Percentiles rank a stretch among this genome's conserved stretches.
Conservation (phyloP, 1,140 invertebrate genomes). For the Hyles euphorbiae region DNA sequence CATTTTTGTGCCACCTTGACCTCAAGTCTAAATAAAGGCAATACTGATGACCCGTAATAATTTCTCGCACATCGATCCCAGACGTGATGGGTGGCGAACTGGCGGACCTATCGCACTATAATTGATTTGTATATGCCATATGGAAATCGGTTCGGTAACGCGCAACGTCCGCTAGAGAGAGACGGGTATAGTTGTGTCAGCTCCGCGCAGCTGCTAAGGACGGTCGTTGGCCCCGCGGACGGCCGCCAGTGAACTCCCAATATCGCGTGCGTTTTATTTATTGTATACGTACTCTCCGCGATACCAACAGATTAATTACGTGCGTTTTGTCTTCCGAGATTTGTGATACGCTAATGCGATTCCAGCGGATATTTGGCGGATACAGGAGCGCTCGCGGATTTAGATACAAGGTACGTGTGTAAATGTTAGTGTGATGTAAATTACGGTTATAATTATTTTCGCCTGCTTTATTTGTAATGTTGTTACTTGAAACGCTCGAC, state of each 20-base stretch:
- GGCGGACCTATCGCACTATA: background rate
- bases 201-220: constrained; percentile 62
- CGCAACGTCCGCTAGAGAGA: constrained; percentile 48
- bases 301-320: constrained; percentile 38
- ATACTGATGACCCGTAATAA: too few species aligned
- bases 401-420: background rate
- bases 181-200: constrained; percentile 45
- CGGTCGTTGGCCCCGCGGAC: constrained; percentile 65
- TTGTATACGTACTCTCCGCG: constrained; percentile 43
- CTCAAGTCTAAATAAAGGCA: too few species aligned
- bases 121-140: constrained; percentile 54
- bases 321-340: constrained; percentile 38
- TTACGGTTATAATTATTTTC: too few species aligned
- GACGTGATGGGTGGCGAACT: too few species aligned
- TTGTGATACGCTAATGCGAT: constrained; percentile 24
- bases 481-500: too few species aligned
- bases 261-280: constrained; percentile 64
- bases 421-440: too few species aligned
- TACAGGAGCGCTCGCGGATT: constrained; percentile 1
- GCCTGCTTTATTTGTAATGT: too few species aligned
- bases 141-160: constrained; percentile 43
- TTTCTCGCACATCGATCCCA: too few species aligned
- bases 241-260: constrained; percentile 70
- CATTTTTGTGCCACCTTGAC: too few species aligned
- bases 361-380: constrained; percentile 10